Evolutionary conservation across 2,888 invertebrate species (phyloP).

Genomic region (Phlogophora meticulosa): DNA sequence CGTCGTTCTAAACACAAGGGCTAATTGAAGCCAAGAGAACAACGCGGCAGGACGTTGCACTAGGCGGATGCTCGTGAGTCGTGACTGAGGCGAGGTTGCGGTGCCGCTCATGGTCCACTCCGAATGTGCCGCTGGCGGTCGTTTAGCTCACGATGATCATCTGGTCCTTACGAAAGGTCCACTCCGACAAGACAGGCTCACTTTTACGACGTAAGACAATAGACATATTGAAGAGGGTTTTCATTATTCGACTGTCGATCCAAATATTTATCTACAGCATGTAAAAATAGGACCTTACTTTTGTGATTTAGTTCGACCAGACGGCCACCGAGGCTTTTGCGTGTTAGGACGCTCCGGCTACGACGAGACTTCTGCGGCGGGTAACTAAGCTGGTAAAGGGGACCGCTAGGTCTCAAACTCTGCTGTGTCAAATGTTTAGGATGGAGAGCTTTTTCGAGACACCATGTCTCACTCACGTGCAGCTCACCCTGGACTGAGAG

Average conservation of each 20-base stretch:
- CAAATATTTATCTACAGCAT: not conserved
- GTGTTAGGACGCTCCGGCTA: no score
- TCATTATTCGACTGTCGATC: not conserved
- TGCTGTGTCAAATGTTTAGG: not conserved
- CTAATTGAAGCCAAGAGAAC: not conserved
- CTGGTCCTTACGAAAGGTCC: not conserved
- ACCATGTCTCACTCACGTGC: no score
- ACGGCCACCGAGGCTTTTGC: not conserved
- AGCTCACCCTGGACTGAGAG: no score
- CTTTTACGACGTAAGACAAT: not conserved
- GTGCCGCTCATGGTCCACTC: constrained; percentile 5
- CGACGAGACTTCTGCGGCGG: not conserved
- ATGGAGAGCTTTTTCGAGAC: no score
- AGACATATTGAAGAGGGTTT: not conserved
- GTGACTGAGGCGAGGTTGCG: constrained; percentile 19
- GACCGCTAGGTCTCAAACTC: not conserved
- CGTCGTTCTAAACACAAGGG: constrained; percentile 2
- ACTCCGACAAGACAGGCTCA: not conserved
- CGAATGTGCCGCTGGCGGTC: not conserved
- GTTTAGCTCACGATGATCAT: not conserved
- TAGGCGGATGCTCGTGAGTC: constrained; percentile 6
- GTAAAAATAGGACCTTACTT: not conserved
- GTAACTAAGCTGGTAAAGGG: not conserved
- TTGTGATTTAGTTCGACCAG: no score
- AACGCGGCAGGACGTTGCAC: not conserved